Evolutionary conservation across 2,888 invertebrate species (phyloP).

Genomic region (Drosophila helvetica): DNA sequence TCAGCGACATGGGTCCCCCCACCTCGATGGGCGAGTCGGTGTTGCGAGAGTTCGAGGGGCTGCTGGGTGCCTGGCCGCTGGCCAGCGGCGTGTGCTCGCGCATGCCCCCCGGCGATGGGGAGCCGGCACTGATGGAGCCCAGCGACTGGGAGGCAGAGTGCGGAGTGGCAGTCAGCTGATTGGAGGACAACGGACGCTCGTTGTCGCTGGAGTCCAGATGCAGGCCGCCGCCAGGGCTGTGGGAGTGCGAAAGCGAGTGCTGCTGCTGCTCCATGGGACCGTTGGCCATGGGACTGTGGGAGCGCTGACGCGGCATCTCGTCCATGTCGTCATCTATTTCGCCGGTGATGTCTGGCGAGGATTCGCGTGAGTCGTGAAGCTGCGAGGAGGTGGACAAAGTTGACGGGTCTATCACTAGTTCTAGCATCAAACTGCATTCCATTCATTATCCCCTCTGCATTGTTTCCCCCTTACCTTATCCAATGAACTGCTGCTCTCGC

Average conservation of each 20-base stretch:
- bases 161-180: slow-evolving; percentile 80
- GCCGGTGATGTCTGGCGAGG: slow-evolving; percentile 84
- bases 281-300: slow-evolving; percentile 79
- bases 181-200: slow-evolving; percentile 83
- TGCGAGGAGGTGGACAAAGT: slow-evolving; percentile 24
- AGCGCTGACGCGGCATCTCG: slow-evolving; percentile 75
- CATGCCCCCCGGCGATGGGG: slow-evolving; percentile 83
- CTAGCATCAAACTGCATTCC: too few relatives aligned
- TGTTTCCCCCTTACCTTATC: slow-evolving; percentile 80
- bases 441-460: too few relatives aligned
- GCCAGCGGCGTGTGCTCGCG: slow-evolving; percentile 82
- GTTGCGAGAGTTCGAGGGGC: slow-evolving; percentile 86
- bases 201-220: slow-evolving; percentile 82
- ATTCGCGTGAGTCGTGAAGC: slow-evolving; percentile 84
- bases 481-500: slow-evolving; percentile 87
- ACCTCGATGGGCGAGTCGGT: slow-evolving; percentile 86
- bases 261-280: slow-evolving; percentile 68
- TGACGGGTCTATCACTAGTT: too few relatives aligned
- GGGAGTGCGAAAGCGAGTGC: slow-evolving; percentile 57
- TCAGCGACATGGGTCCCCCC: slow-evolving; percentile 84
- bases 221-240: slow-evolving; percentile 77
- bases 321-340: slow-evolving; percentile 84
- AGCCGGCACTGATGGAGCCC: slow-evolving; percentile 85
- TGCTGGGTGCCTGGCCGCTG: slow-evolving; percentile 79
- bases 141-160: slow-evolving; percentile 84